Base-by-base conservation (phyloP, 2,888 invertebrate genomes). In the Periphyllus acericola region DNA sequence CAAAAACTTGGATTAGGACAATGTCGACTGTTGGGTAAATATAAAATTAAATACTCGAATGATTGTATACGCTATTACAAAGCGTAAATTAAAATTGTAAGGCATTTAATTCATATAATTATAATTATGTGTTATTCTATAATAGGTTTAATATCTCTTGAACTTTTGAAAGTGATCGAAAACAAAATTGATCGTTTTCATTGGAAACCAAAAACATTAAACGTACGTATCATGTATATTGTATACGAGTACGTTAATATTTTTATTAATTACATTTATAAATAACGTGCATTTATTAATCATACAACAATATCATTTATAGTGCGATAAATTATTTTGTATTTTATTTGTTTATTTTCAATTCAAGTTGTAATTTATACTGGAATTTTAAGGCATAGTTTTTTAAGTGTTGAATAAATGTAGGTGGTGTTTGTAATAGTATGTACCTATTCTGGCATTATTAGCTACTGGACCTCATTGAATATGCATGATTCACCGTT, bases 1-100 rank as follows among this genome's bases (percentile, higher is more conserved):
- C 92, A 93, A 91, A 92, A 92, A 91, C 92, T 95, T 91, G 92
- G 92, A 90, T 93, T 93, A 91, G 95, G 94, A 1, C 86, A 89
- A 34, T 90, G 90, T 66, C 87, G 90, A 21, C 89, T 90, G 74
- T 90, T 88, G 89, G 90, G 91, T 90, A 89, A 89, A 83, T 72
- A 68, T 19, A 46, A 46, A 46, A 46, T 14, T 46, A 2, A 46
- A 46, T 46, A 11, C 14, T 46, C 36, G 6, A 14, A 46, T 46
- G 11, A 11, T 71, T 55, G 52, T 11, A 46, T 46, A 78, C 11
- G 8, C 6, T 76, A 29, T 46, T n/a, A n/a, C 0, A 52, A 40
- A 78, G 4, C 40, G 8, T 75, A 78, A 46, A 52, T 32, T 2
- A 71, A 71, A 71, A 71, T 1, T 71, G 25, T 29, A 32, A 71